Base-by-base conservation (phyloP, 2,888 invertebrate genomes). In the Pinctada fucata region DNA sequence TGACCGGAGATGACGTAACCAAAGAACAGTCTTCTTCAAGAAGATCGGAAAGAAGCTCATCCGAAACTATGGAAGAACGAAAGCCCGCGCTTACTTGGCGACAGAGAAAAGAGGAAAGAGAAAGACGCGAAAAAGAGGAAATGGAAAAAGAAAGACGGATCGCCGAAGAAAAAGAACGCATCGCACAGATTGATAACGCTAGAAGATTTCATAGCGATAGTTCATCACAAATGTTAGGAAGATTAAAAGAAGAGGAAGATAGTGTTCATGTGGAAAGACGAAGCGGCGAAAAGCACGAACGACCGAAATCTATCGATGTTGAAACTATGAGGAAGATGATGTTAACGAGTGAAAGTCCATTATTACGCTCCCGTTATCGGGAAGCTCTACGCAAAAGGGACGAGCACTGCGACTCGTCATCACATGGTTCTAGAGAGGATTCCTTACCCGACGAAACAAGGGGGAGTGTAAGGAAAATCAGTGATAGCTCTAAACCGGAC, bases 301-400 rank as follows among this genome's bases (percentile, higher is more conserved):
- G 72, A 47, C 64, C 72, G 1, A 77, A 72, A 47, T 65, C 72
- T 31, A 63, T 77, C 16, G 72, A 72, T 72, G 76, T 70, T 6
- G 76, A 77, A 10, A 52, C 80, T 16, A 71, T 80, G 16, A 80
- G 76, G 69, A 75, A 77, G 49, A 71, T 80, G 47, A 50, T 80
- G n/a, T 64, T 77, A 16, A 74, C 69, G 13, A 78, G 70, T 31
- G 80, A 80, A 4, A 80, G 80, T 75, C 80, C 80, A 4, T 5
- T 78, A 2, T 69, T 80, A 52, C 51, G 80, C 50, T 75, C 80
- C 3, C 65, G 75, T n/a, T 80, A 80, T 70, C 50, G 66, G 10
- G 76, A 77, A 16, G 76, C 76, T 8, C 50, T 74, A 10, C 47
- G 74, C n/a, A 74, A 74, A 50, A 48, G 74, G 51, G 74, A 74